Percentiles rank a stretch among this genome's conserved stretches.
Conservation (phyloP, 2,888 invertebrate species). For the Pegoplata infirma region DNA sequence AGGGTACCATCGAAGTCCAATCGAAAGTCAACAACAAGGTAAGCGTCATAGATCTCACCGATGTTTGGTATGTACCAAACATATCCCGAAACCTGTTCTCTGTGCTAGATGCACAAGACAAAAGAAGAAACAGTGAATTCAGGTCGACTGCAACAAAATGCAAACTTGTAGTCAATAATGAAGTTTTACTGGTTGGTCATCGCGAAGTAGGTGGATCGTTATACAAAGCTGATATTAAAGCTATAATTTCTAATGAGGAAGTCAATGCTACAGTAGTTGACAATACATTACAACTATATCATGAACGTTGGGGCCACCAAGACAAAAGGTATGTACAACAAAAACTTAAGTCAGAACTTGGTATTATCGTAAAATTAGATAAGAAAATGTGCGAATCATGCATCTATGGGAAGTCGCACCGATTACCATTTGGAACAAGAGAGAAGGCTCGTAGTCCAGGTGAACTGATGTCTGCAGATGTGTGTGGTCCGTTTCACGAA, state of each 20-base stretch:
- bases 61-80: slow-evolving; percentile 7
- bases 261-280: neutral
- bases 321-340: neutral
- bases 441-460: slow-evolving; percentile 26
- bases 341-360: neutral
- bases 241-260: neutral
- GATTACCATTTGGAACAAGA: slow-evolving; percentile 33
- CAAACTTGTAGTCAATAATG: neutral
- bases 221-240: neutral
- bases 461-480: slow-evolving; percentile 43
- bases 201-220: neutral
- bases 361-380: neutral
- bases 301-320: neutral
- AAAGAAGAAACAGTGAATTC: neutral
- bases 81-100: neutral
- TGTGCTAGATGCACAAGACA: neutral
- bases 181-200: neutral
- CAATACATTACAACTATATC: neutral
- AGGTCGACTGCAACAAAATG: neutral
- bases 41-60: neutral
- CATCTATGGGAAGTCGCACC: slow-evolving; percentile 21
- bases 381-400: neutral
- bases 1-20: slow-evolving; percentile 4
- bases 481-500: slow-evolving; percentile 27
- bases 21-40: slow-evolving; percentile 9